phyloP scores from a whole-genome alignment of 2,888 invertebrate genomes.

The Ectropis crepuscularia region DNA sequence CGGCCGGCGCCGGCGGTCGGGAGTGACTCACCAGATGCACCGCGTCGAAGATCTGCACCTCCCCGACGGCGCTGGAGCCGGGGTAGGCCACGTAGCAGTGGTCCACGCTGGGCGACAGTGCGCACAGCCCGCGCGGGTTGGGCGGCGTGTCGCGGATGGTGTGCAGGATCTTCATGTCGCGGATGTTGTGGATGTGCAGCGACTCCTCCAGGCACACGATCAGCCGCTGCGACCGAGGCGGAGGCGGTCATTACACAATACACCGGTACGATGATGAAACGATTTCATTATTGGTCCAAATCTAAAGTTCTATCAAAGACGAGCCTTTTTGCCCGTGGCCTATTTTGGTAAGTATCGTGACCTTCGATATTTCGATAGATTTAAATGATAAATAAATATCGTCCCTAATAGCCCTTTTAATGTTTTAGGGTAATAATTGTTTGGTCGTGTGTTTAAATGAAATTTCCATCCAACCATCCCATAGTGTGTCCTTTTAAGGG shows the following conservation, averaged over 20 bases:
- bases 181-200: constrained; percentile 98
- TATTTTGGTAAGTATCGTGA: too few species aligned
- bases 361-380: too few species aligned
- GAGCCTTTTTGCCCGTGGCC: too few species aligned
- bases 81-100: constrained; percentile 98
- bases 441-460: too few species aligned
- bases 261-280: too few species aligned
- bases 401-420: too few species aligned
- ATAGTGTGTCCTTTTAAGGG: too few species aligned
- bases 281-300: too few species aligned
- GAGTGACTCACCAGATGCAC: constrained; percentile 89
- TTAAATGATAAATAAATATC: too few species aligned
- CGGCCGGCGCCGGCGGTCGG: neutral
- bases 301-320: too few species aligned
- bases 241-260: neutral
- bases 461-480: too few species aligned
- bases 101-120: constrained; percentile 94
- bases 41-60: constrained; percentile 98
- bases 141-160: constrained; percentile 99
- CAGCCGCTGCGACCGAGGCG: constrained; percentile 87
- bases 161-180: constrained; percentile 99
- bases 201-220: constrained; percentile 99
- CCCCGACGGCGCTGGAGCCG: constrained; percentile 96
- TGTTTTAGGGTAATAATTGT: too few species aligned
- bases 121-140: constrained; percentile 96